Percentiles rank a stretch among this genome's conserved stretches.
Conservation (phyloP, 2,113 vertebrate genomes). For the Bufo bufo region DNA sequence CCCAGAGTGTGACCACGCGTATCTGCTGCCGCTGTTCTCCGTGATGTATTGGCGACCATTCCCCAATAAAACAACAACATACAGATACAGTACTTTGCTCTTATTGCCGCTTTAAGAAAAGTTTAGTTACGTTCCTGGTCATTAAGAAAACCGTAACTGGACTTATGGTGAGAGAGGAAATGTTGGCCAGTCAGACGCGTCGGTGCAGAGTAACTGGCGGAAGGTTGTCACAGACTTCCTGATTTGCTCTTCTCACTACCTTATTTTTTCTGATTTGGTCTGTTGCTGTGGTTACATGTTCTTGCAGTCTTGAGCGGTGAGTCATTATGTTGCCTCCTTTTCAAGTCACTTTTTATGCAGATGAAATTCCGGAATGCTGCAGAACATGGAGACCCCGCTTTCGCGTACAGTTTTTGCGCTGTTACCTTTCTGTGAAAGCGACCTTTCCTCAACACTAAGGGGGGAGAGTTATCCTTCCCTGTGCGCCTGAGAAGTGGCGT, state of each 20-base stretch:
- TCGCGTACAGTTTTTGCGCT: not conserved
- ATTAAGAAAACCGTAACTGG: not conserved
- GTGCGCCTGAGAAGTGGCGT: no score
- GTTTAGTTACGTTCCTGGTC: not conserved
- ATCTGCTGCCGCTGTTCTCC: not conserved
- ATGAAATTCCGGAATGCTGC: constrained; percentile 20
- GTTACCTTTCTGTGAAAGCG: not conserved
- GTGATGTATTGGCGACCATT: not conserved
- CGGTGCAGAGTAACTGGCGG: not conserved
- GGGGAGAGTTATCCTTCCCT: no score
- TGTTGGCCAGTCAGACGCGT: not conserved
- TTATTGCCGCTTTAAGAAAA: no score
- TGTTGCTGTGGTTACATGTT: constrained; percentile 49
- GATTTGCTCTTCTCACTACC: constrained; percentile 1
- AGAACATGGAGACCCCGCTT: not conserved
- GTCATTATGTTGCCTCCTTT: constrained; percentile 32
- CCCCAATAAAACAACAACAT: not conserved
- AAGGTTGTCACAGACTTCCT: constrained; percentile 14
- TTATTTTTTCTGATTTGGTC: constrained; percentile 18
- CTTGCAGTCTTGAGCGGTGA: constrained; percentile 11
- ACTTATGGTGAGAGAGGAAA: not conserved
- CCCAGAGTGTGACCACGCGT: not conserved
- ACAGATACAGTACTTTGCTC: no score
- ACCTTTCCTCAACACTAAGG: no score
- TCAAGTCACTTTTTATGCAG: constrained; percentile 37